These are phyloP conservation scores for Unio delphinus DNA, from an alignment of 2,888 invertebrate genomes.

Conservation along the genomic window DNA sequence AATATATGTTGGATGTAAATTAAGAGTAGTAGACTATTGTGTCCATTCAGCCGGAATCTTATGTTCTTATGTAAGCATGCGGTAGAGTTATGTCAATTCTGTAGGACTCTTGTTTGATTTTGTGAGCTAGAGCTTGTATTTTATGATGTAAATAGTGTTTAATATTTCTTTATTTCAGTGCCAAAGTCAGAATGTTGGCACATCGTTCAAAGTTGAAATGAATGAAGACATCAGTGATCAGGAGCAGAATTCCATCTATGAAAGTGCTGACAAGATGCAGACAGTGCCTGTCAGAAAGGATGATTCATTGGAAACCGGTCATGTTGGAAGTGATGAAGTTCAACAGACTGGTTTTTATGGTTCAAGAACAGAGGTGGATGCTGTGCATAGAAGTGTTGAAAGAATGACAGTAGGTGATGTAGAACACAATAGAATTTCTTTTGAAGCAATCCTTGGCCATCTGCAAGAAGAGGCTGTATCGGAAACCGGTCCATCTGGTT, in stretches of 20 bases:
- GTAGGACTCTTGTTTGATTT: too few relatives aligned
- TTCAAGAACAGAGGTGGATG: background rate
- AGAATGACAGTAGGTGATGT: background rate
- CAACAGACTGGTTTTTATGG: too few relatives aligned
- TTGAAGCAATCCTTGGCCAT: background rate
- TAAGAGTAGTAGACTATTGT: too few relatives aligned
- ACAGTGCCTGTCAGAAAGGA: background rate
- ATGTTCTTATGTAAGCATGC: too few relatives aligned
- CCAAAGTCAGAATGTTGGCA: too few relatives aligned
- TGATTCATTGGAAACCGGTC: background rate
- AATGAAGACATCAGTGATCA: background rate
- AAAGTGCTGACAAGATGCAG: background rate
- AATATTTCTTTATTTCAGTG: too few relatives aligned
- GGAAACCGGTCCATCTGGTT: background rate
- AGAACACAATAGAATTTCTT: background rate
- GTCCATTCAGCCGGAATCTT: too few relatives aligned
- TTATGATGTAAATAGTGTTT: too few relatives aligned
- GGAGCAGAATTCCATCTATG: background rate
- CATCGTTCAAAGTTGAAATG: background rate
- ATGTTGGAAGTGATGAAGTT: background rate
- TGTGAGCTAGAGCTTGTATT: too few relatives aligned
- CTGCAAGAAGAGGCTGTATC: background rate
- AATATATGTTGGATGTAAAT: too few relatives aligned
- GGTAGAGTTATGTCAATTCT: too few relatives aligned
- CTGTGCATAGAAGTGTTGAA: constrained; percentile 1